Evolutionary conservation across 1,140 invertebrate genomes (phyloP), one percentile per base, ranked within the genome.

Genomic region (Tetragnatha versicolor): DNA sequence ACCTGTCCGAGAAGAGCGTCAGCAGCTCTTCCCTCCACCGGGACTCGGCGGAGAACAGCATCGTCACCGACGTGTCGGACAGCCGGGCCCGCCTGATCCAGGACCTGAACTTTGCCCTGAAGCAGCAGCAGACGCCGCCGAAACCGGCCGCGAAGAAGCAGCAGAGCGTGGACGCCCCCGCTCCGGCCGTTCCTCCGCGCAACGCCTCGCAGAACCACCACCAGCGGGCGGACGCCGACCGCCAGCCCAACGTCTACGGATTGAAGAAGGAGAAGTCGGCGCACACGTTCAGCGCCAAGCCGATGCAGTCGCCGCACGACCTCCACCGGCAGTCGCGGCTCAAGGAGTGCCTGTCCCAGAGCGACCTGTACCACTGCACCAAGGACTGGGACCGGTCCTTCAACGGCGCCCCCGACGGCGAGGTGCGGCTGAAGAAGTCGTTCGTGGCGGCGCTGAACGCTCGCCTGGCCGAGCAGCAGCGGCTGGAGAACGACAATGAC

Each of bases 391-490:
- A 49, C 12, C 29, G 31, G 5, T 37, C 66, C 37, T 49, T 27
- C 45, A 72, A 70, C 35, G 29, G 60, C 12, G n/a, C 60, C n/a
- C 20, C 33, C 5, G 45, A 65, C 27, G 58, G 49, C 17, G 78
- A 79, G 9, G 65, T 22, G 25, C 31, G 63, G 2, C 45, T 79
- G 14, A 70, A 70, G 9, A 47, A 29, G 27, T 65, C 66, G 5
- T 79, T 79, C 42, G 65, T 79, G 6, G 78, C 63, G 14, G 66
- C 78, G 22, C 60, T 79, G 3, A 79, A 79, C 65, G 78, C 78
- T 29, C 72, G 31, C 51, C 17, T 79, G 25, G 66, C 68, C 10
- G 58, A 79, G 20, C 76, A 79, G 29, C 73, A 77, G 9, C 20
- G 51, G 5, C 17, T 65, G 3, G 58, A 72, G 12, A 27, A 29